phyloP scores from a whole-genome alignment of 2,797 vertebrate species.

The Pangasius djambal region DNA sequence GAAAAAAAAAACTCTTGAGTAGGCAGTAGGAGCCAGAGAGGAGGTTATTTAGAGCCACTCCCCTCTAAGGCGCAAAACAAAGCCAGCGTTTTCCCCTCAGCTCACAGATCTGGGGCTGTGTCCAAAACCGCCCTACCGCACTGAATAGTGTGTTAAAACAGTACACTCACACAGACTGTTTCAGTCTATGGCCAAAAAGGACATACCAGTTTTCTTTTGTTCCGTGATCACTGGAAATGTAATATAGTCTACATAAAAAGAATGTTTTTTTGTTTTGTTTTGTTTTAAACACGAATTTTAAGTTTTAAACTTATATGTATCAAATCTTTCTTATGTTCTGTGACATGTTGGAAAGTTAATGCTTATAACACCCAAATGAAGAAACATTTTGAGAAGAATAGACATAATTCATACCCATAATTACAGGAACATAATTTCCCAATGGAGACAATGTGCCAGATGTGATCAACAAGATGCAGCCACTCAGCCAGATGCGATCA shows the following conservation, averaged over 20 bases:
- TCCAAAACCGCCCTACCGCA: neutral
- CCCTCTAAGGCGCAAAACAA: slow-evolving; percentile 23
- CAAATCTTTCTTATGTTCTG: neutral
- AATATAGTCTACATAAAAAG: neutral
- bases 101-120: neutral
- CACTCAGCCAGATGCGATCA: neutral
- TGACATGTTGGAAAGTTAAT: neutral
- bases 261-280: neutral
- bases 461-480: neutral
- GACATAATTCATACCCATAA: neutral
- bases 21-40: neutral
- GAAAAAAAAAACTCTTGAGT: neutral
- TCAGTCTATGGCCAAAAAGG: neutral
- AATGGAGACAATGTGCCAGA: neutral
- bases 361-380: neutral
- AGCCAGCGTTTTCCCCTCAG: neutral
- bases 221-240: neutral
- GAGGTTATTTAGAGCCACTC: slow-evolving; percentile 18
- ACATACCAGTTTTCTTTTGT: neutral
- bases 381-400: neutral
- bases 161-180: neutral
- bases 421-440: neutral
- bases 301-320: neutral
- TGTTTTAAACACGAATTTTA: no score
- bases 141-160: neutral